Evolutionary conservation across 92 coral and sea anemone genomes (phyloP), one percentile per base, ranked within the genome.

Genomic region (Diadumene lineata): DNA sequence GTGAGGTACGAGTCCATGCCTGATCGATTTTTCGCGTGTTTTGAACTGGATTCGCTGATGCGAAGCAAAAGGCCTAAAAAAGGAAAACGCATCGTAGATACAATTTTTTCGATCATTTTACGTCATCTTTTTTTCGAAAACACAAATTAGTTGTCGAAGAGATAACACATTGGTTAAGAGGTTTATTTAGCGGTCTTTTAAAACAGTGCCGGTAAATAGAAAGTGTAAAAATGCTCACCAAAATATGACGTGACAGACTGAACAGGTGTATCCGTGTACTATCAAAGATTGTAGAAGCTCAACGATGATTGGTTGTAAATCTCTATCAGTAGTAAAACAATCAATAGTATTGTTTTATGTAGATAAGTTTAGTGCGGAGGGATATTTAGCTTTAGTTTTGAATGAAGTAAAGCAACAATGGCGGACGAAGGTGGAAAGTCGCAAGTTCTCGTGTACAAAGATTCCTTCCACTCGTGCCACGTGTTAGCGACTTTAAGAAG

Each of bases 381-480:
- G 17, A 0, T 13, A 38, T 38, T 38, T 38, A 24, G 7, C 58
- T 25, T 69, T 26, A 50, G 32, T 58, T 70, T 70, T 70, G 50
- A 70, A 70, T 70, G 64, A 58, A 43, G 28, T 70, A 25, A 31
- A 25, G 53, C 15, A 64, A 66, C 25, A 73, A 90, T 87, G 90
- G 88, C 86, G 78, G 84, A 86, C 64, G 82, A 82, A 15, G 70
- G 44, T 55, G 79, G 72, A 66, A 60, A 68, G 22, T 76, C 79
- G 50, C 92, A 86, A 76, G 83, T 81, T 60, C 94, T 88, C 61
- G 26, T 82, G n/a, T 92, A 85, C 73, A 87, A 88, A 79, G 97
- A 91, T 84, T 87, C 93, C 3, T 81, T 86, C 21, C 98, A 94
- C 70, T 82, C 98, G 70, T 88, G 94, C 71, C 81, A 83, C 68